Percentiles rank a stretch among this genome's conserved stretches.
Evolutionary conservation across 2,888 invertebrate species (phyloP).

Genomic region (Thera obeliscata): DNA sequence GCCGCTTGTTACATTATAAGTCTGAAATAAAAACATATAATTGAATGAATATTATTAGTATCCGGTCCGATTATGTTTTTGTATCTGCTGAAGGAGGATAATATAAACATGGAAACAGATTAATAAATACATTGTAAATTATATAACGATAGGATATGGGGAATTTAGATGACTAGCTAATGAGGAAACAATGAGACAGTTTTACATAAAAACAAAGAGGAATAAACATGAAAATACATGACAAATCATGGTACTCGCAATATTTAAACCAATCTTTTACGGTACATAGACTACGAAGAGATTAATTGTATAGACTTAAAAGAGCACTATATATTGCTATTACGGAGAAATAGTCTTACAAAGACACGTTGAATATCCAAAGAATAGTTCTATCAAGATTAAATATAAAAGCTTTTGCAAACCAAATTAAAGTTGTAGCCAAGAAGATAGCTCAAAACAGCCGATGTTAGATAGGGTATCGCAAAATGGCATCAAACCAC

Average conservation of each 20-base stretch:
- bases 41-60: no score
- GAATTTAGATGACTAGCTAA: not conserved
- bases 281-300: no score
- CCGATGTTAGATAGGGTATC: slow-evolving; percentile 45
- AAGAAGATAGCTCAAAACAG: slow-evolving; percentile 25
- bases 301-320: no score
- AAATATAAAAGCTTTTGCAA: slow-evolving; percentile 12
- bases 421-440: slow-evolving; percentile 1
- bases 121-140: not conserved
- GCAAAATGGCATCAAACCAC: slow-evolving; percentile 45
- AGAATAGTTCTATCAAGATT: not conserved
- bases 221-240: no score
- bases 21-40: no score
- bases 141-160: not conserved
- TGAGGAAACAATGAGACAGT: not conserved
- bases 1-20: no score
- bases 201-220: not conserved
- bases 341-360: not conserved
- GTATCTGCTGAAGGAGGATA: not conserved
- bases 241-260: not conserved
- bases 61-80: not conserved
- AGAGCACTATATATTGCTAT: no score
- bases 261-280: not conserved
- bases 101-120: not conserved
- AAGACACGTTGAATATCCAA: not conserved